Conservation (phyloP, 2,113 vertebrate species). For the Channa argus region DNA sequence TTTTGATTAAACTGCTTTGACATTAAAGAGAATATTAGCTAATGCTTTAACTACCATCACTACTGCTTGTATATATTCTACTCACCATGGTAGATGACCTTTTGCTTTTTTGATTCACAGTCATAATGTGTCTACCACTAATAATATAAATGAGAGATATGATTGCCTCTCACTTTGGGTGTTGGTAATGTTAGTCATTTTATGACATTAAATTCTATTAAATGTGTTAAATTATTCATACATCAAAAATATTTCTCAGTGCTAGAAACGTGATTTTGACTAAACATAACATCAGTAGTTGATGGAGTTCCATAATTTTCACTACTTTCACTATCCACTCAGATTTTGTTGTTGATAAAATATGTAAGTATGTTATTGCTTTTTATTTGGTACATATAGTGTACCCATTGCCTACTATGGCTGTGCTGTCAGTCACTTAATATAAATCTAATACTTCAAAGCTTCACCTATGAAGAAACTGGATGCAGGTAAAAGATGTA, state of each 20-base stretch:
- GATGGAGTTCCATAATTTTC: no score
- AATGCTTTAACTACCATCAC: slow-evolving; percentile 61
- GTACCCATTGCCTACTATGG: neutral
- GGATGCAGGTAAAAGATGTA: neutral
- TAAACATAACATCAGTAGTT: neutral
- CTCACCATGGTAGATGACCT: slow-evolving; percentile 46
- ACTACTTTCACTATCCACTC: no score
- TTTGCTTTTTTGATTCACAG: slow-evolving; percentile 46
- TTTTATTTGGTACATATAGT: slow-evolving; percentile 15
- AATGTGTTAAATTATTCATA: neutral
- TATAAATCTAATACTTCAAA: slow-evolving; percentile 20
- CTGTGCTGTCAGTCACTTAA: slow-evolving; percentile 57
- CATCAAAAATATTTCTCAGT: slow-evolving; percentile 4
- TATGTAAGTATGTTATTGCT: slow-evolving; percentile 63
- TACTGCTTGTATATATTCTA: slow-evolving; percentile 67
- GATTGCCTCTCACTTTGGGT: neutral
- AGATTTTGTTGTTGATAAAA: neutral
- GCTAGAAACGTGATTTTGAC: neutral
- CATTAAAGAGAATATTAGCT: slow-evolving; percentile 52
- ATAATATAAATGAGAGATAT: slow-evolving; percentile 8
- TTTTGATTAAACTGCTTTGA: slow-evolving; percentile 51
- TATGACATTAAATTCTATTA: neutral
- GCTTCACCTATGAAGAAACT: neutral
- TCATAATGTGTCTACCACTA: slow-evolving; percentile 21
- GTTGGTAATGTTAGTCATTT: neutral